A percentile compares a stretch with the other conserved stretches of the same genome.
These are phyloP conservation scores for Arenaria interpres DNA, from an alignment of 2,113 vertebrate genomes.

Conservation along the genomic window DNA sequence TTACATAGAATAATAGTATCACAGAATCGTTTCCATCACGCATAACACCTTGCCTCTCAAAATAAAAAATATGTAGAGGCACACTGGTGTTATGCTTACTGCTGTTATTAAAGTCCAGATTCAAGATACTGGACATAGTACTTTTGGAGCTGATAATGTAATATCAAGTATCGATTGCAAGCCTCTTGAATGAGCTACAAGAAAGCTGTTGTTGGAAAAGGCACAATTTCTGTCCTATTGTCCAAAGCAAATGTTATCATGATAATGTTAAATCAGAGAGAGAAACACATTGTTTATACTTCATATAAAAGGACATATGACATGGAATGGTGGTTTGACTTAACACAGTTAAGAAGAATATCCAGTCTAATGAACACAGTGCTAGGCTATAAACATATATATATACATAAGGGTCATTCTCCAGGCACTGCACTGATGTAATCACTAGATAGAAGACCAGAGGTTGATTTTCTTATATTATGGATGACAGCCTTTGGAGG, in stretches of 20 bases:
- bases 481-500: neutral
- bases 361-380: neutral
- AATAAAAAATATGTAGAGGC: neutral
- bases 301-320: neutral
- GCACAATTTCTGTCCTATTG: neutral
- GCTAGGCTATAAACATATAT: neutral
- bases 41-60: neutral
- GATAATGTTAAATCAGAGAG: neutral
- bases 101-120: neutral
- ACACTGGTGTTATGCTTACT: neutral
- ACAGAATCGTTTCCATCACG: neutral
- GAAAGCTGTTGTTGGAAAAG: neutral
- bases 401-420: neutral
- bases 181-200: neutral
- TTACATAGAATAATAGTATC: neutral
- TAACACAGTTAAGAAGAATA: neutral
- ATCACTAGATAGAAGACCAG: neutral
- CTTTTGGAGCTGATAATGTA: neutral
- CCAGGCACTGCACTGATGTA: neutral
- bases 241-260: neutral
- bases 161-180: neutral
- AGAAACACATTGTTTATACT: neutral
- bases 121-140: neutral
- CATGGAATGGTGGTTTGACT: neutral
- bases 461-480: neutral